Evolutionary conservation across 2,113 vertebrate genomes (phyloP).

Genomic region (Cygnus buccinator): DNA sequence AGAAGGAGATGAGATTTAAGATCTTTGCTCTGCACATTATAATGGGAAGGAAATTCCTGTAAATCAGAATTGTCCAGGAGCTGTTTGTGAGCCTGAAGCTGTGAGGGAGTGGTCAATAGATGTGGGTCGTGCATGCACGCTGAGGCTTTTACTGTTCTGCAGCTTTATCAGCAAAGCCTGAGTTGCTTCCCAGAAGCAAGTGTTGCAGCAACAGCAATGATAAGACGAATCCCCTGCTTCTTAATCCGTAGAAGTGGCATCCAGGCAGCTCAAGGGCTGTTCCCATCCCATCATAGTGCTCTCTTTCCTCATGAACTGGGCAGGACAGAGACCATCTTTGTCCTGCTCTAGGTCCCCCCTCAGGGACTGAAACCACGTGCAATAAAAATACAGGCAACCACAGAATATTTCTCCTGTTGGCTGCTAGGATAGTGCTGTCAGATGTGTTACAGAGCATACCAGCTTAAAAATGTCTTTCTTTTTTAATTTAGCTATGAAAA

Average conservation of each 20-base stretch:
- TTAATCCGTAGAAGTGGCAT: not conserved
- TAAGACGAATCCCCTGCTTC: not conserved
- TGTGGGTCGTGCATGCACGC: not conserved
- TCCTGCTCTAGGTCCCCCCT: not conserved
- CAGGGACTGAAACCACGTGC: not conserved
- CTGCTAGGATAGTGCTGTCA: not conserved
- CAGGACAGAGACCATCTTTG: not conserved
- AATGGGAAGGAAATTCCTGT: not conserved
- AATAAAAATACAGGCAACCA: not conserved
- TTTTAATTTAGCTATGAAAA: conserved; percentile 57
- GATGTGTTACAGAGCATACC: fast-evolving
- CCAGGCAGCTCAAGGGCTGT: not conserved
- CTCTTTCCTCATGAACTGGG: not conserved
- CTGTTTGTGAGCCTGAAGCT: not conserved
- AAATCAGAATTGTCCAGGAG: not conserved
- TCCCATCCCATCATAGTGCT: not conserved
- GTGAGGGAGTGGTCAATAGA: not conserved
- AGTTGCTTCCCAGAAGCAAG: not conserved
- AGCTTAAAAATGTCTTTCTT: not conserved
- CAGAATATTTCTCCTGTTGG: not conserved
- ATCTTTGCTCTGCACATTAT: not conserved
- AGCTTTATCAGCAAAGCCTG: fast-evolving
- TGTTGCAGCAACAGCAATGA: not conserved
- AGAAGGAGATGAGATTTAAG: not conserved
- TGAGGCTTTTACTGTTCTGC: not conserved